Evolutionary conservation across 2,113 vertebrate genomes (phyloP).

Genomic region (Ophiodon elongatus): DNA sequence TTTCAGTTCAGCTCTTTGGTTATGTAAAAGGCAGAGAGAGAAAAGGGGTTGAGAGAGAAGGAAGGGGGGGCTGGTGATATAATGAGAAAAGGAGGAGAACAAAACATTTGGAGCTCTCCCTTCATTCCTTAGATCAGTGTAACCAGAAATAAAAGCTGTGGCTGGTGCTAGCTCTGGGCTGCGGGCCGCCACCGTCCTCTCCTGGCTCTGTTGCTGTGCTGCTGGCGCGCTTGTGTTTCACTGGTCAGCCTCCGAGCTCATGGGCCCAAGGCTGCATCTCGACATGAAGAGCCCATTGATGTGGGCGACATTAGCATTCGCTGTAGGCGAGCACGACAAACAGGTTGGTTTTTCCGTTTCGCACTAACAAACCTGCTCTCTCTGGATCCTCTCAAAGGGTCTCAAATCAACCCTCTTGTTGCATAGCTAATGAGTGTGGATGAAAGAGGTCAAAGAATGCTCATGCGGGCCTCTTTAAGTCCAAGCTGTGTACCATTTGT

Average conservation of each 20-base stretch:
- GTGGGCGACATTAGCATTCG: conserved; percentile 81
- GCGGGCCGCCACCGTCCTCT: conserved; percentile 59
- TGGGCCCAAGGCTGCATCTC: conserved; percentile 51
- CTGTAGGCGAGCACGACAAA: conserved; percentile 60
- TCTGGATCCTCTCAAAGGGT: conserved; percentile 65
- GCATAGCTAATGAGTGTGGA: conserved; percentile 71
- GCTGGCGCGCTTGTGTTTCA: conserved; percentile 54
- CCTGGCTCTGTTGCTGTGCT: conserved; percentile 42
- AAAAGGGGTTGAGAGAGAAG: conserved; percentile 8
- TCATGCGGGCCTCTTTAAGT: conserved; percentile 43
- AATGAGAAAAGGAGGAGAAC: conserved; percentile 52
- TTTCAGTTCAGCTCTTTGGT: conserved; percentile 37
- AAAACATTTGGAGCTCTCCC: conserved; percentile 71
- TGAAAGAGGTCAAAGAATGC: conserved; percentile 73
- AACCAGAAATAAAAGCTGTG: conserved; percentile 76
- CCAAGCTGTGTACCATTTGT: conserved; percentile 52
- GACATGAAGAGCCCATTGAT: conserved; percentile 78
- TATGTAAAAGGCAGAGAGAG: conserved; percentile 40
- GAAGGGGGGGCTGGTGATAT: neutral
- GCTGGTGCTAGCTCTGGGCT: conserved; percentile 52
- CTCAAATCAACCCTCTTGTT: conserved; percentile 60
- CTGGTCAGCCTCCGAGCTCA: conserved; percentile 66
- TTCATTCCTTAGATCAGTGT: conserved; percentile 75
- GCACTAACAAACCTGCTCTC: conserved; percentile 69
- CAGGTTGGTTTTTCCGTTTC: conserved; percentile 73